phyloP scores from a whole-genome alignment of 1,140 invertebrate genomes.

The Maconellicoccus hirsutus region DNA sequence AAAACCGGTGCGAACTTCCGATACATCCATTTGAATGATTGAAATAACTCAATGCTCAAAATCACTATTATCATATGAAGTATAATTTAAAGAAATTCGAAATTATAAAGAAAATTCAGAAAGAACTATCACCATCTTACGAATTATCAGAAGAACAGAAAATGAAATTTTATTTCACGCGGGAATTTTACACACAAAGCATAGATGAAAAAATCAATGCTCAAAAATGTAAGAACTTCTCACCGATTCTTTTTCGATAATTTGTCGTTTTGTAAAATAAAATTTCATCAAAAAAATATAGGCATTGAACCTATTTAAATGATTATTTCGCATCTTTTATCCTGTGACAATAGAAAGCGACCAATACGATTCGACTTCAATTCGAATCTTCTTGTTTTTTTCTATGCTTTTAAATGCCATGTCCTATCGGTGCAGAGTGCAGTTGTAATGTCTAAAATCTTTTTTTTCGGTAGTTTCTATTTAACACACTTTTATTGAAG shows the following conservation, averaged over 20 bases:
- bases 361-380: not conserved
- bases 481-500: not conserved
- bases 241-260: too few species aligned
- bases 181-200: too few species aligned
- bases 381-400: not conserved
- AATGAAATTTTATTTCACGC: too few species aligned
- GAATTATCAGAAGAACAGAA: too few species aligned
- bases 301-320: not conserved
- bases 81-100: not conserved
- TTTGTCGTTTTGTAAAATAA: too few species aligned
- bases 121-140: too few species aligned
- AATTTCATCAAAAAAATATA: not conserved
- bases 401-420: not conserved
- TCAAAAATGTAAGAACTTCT: too few species aligned
- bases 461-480: not conserved
- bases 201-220: too few species aligned
- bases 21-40: slow-evolving; percentile 23
- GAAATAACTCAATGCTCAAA: not conserved
- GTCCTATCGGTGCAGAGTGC: slow-evolving; percentile 6
- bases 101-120: not conserved
- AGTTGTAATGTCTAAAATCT: not conserved
- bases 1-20: slow-evolving; percentile 44
- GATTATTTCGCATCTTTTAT: not conserved
- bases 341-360: not conserved
- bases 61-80: too few species aligned